A percentile compares a stretch with the other conserved stretches of the same genome.
These are phyloP conservation scores for Pteropus alecto DNA, from an alignment of 2,113 vertebrate species.

Conservation along the genomic window DNA sequence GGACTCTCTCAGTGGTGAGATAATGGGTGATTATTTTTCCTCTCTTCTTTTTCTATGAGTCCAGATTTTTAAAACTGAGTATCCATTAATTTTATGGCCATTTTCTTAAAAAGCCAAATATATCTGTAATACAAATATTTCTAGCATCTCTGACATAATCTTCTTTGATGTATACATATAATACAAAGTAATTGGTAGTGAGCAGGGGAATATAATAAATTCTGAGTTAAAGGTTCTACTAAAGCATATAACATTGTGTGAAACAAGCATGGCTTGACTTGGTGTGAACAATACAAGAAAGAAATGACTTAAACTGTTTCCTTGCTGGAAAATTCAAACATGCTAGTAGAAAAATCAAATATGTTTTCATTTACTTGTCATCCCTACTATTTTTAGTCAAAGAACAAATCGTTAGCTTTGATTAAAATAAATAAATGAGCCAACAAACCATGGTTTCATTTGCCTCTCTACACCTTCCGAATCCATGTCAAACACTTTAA, in stretches of 20 bases:
- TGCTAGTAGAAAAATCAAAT: constrained; percentile 3
- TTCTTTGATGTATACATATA: background rate
- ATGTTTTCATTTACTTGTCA: constrained; percentile 17
- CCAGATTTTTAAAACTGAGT: background rate
- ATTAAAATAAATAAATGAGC: constrained; percentile 7
- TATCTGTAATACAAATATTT: background rate
- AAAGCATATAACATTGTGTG: background rate
- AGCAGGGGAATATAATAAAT: background rate
- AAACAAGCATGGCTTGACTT: background rate
- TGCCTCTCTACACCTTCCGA: background rate
- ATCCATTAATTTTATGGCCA: background rate
- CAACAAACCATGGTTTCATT: background rate
- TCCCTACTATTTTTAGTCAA: background rate
- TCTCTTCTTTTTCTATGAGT: background rate
- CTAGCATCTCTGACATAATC: background rate
- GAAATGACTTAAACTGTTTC: constrained; percentile 14
- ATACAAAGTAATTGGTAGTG: background rate
- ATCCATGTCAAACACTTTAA: background rate
- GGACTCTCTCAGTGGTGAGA: background rate
- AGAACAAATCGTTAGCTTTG: constrained; percentile 1
- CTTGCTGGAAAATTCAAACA: constrained; percentile 8
- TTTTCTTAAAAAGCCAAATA: background rate
- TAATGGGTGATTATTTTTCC: background rate
- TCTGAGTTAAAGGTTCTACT: background rate
- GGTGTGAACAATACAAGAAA: background rate